Evolutionary conservation across 1,140 invertebrate species (phyloP).

Genomic region (Ephestia elutella): DNA sequence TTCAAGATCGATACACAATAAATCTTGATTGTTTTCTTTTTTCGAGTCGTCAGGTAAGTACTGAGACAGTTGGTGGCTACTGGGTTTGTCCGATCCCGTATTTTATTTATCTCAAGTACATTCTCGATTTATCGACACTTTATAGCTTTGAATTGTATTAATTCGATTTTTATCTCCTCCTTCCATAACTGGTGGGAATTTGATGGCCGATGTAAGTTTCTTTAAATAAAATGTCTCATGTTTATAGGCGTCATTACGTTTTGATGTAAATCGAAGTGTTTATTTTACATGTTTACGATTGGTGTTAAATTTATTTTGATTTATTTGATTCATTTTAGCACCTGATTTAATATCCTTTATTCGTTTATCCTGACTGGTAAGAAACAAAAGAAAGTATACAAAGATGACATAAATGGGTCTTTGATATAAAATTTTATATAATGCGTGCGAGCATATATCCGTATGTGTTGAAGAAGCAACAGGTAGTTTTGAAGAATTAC

Average conservation of each 20-base stretch:
- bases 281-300: constrained; percentile 1
- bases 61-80: constrained; percentile 60
- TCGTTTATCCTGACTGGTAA: too few species aligned
- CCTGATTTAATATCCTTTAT: neutral
- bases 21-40: constrained; percentile 57
- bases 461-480: too few species aligned
- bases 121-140: constrained; percentile 42
- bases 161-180: constrained; percentile 22
- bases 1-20: constrained; percentile 64
- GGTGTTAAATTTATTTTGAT: neutral
- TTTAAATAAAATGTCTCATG: neutral
- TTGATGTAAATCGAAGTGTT: neutral
- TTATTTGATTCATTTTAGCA: neutral
- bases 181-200: constrained; percentile 2
- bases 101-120: constrained; percentile 38
- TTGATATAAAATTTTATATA: too few species aligned
- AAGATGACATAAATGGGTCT: too few species aligned
- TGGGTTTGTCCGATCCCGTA: constrained; percentile 50
- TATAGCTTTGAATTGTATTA: constrained; percentile 10
- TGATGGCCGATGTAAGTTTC: neutral
- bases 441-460: too few species aligned
- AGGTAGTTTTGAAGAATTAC: too few species aligned
- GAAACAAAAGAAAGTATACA: too few species aligned
- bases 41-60: constrained; percentile 43
- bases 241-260: neutral